Evolutionary conservation across 2,797 vertebrate species (phyloP).

Genomic region (Bradypodion ventrale): DNA sequence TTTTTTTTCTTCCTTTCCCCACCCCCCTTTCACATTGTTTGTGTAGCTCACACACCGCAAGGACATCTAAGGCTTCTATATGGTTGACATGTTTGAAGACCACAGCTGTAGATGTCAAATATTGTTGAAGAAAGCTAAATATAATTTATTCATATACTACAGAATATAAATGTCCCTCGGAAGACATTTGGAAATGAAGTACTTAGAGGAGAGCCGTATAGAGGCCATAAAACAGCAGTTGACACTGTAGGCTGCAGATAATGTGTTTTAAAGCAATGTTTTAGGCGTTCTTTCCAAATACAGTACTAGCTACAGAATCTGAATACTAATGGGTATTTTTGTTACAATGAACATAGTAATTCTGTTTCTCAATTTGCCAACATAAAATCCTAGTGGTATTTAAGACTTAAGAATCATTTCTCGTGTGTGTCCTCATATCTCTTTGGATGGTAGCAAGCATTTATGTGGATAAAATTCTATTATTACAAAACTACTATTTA

Average conservation of each 20-base stretch:
- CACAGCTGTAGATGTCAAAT: constrained; percentile 40
- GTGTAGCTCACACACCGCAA: neutral
- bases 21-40: neutral
- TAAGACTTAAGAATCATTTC: constrained; percentile 21
- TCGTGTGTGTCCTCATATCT: neutral
- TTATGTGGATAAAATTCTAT: neutral
- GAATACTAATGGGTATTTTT: constrained; percentile 23
- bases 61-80: neutral
- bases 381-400: constrained; percentile 6
- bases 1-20: neutral
- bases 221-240: constrained; percentile 31
- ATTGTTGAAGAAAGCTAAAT: constrained; percentile 18
- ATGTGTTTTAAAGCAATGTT: constrained; percentile 42
- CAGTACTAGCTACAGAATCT: constrained; percentile 42
- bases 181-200: constrained; percentile 35
- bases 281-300: constrained; percentile 41
- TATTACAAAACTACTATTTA: constrained; percentile 10
- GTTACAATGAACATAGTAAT: neutral
- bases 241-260: constrained; percentile 18
- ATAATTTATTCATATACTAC: constrained; percentile 33
- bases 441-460: constrained; percentile 6
- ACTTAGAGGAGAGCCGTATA: constrained; percentile 10
- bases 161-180: constrained; percentile 32
- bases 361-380: constrained; percentile 15
- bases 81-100: constrained; percentile 32